Percentiles rank a stretch among this genome's conserved stretches.
Conservation (phyloP, 2,797 vertebrate species). For the Antrozous pallidus region DNA sequence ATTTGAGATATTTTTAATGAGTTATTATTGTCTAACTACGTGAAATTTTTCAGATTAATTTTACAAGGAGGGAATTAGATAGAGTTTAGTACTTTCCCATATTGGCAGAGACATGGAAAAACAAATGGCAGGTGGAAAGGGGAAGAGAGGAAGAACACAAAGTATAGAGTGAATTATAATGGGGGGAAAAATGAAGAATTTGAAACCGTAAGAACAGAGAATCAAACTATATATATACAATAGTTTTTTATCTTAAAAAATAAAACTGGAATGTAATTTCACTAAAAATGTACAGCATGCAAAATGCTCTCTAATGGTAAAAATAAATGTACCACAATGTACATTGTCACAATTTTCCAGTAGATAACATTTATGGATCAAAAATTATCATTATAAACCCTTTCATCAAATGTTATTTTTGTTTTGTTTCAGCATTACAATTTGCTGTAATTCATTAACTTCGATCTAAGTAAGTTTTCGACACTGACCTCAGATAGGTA, state of each 20-base stretch:
- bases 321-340: slow-evolving; percentile 42
- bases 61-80: not conserved
- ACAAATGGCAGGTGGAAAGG: not conserved
- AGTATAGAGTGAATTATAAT: not conserved
- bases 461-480: slow-evolving; percentile 51
- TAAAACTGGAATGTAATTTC: slow-evolving; percentile 73
- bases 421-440: slow-evolving; percentile 62
- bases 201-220: not conserved
- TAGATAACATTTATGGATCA: slow-evolving; percentile 59
- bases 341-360: slow-evolving; percentile 27
- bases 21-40: slow-evolving; percentile 4
- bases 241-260: slow-evolving; percentile 51
- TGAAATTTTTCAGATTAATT: slow-evolving; percentile 45
- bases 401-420: slow-evolving; percentile 67
- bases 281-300: slow-evolving; percentile 55
- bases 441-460: slow-evolving; percentile 56
- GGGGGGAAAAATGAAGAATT: not conserved
- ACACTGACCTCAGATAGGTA: not conserved
- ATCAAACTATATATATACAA: not conserved
- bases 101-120: not conserved
- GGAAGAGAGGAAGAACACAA: not conserved
- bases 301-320: slow-evolving; percentile 52
- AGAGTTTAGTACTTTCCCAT: not conserved
- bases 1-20: not conserved
- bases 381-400: slow-evolving; percentile 54